Base-by-base conservation (phyloP, 2,113 vertebrate genomes). In the human region DNA sequence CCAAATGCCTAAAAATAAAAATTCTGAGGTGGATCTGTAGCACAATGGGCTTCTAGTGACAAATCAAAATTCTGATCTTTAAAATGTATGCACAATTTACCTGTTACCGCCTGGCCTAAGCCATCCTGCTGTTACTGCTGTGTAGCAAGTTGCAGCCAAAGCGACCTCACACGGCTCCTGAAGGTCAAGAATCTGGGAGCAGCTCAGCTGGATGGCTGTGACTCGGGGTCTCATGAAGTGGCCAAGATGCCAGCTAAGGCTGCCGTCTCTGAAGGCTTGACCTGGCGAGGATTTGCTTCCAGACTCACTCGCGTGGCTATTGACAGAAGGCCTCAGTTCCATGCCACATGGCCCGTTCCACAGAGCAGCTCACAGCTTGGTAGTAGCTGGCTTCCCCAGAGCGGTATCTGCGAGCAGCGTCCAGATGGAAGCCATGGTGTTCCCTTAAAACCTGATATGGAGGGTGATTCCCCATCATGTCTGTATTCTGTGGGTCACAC, bases 261-360 rank as follows among this genome's bases (percentile, higher is more conserved):
- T 73, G 43, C 35, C 1, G 8, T 83, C 64, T 52, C 61, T 45
- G 76, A 57, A 48, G n/a, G 78, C 64, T 68, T 20, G 43, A 18
- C 61, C 0, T 0, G 45, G 38, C 30, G 0, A 73, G n/a, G 25
- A 23, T 23, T 61, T 89, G 16, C 45, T 92, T 59, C 40, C 38
- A 20, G 32, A 57, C 22, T 27, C 9, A 27, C 22, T 86, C 8
- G 6, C 2, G 0, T 17, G 70, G 45, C 40, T 16, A 22, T 6
- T n/a, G 87, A 75, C 35, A 48, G 43, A 25, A 50, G 86, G 52
- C 81, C 14, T 43, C 0, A 0, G 87, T 64, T 50, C 55, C 55
- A 0, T 2, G n/a, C 90, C 32, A 4, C 11, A 0, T 38, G 27
- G 57, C 72, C 27, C 18, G 5, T 50, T 48, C 40, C 10, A 4